phyloP scores from a whole-genome alignment of 2,797 vertebrate genomes.

The Apodemus agrarius region DNA sequence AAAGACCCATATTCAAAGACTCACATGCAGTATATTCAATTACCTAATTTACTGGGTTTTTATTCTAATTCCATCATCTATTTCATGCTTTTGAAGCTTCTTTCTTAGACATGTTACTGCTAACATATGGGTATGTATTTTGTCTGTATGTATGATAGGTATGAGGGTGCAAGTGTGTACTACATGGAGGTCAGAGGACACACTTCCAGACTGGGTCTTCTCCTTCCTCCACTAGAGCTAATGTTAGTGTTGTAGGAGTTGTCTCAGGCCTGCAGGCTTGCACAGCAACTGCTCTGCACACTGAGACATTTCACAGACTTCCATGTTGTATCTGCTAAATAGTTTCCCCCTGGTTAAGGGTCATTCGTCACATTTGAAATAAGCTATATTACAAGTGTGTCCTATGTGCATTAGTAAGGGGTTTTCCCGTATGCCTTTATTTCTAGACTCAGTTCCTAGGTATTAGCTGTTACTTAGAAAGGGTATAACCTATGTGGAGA shows the following conservation, averaged over 20 bases:
- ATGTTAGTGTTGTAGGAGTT: too few species aligned
- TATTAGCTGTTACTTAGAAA: background rate
- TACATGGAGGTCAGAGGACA: too few species aligned
- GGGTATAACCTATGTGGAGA: too few species aligned
- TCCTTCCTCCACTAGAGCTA: too few species aligned
- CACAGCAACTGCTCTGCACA: too few species aligned
- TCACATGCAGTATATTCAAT: background rate
- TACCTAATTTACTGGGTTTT: background rate
- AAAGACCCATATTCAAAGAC: background rate
- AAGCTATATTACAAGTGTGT: background rate
- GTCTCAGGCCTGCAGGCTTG: too few species aligned
- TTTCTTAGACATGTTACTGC: too few species aligned
- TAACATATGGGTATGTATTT: too few species aligned
- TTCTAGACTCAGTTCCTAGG: background rate
- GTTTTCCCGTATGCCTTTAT: background rate
- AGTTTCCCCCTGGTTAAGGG: background rate
- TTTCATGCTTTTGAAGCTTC: background rate
- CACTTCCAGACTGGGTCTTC: too few species aligned
- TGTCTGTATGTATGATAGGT: too few species aligned
- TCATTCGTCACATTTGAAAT: background rate
- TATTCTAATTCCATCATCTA: background rate
- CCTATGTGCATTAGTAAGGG: background rate
- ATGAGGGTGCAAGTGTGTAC: too few species aligned
- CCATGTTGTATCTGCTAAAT: background rate
- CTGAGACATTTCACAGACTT: too few species aligned